Conservation (phyloP, 2,888 invertebrate genomes). For the Leptopilina syphax region DNA sequence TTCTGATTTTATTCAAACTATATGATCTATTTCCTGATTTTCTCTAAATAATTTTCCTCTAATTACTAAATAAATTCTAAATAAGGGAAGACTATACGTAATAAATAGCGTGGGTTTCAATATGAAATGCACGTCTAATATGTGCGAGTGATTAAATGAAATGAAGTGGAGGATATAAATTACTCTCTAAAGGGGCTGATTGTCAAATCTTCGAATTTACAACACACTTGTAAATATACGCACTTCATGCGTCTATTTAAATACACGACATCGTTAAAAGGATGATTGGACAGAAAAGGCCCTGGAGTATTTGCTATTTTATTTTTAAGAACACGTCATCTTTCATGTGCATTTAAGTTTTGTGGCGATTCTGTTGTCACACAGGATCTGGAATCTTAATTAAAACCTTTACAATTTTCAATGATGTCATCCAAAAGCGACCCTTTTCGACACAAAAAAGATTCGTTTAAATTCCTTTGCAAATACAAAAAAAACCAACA, state of each 20-base stretch:
- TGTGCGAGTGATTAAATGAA: conserved; percentile 5
- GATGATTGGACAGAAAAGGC: conserved; percentile 30
- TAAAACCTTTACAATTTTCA: neutral
- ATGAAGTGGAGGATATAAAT: conserved; percentile 39
- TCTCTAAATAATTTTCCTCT: neutral
- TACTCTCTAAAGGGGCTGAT: conserved; percentile 22
- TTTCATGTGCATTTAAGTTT: neutral
- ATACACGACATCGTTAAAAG: conserved; percentile 34
- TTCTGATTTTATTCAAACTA: no score
- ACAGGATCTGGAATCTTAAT: neutral
- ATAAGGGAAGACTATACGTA: neutral
- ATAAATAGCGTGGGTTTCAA: conserved; percentile 13
- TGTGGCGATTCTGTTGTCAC: neutral
- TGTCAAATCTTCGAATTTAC: conserved; percentile 19
- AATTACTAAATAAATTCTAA: no score
- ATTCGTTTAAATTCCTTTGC: no score
- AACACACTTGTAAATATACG: neutral
- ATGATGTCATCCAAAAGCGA: no score
- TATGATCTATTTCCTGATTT: conserved; percentile 1
- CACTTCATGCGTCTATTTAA: conserved; percentile 37
- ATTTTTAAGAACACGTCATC: conserved; percentile 31
- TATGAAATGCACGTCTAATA: conserved; percentile 2
- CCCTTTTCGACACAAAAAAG: no score
- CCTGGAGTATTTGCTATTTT: conserved; percentile 8
- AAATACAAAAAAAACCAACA: no score